Conservation (phyloP, 2,797 vertebrate species). For the Sebastes taczanowskii region DNA sequence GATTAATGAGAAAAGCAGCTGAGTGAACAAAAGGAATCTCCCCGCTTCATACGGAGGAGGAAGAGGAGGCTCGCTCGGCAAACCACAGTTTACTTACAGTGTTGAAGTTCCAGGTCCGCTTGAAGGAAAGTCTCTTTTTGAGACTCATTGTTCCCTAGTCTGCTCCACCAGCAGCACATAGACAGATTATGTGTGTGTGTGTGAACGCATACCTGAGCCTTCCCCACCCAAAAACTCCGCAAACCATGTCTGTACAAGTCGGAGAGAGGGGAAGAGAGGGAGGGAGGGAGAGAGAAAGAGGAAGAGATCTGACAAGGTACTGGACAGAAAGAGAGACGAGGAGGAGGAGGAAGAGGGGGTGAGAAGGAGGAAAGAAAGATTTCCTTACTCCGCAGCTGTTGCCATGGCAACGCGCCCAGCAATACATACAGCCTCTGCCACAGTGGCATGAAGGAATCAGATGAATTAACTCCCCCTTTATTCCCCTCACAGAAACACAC, state of each 20-base stretch:
- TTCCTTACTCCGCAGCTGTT: slow-evolving; percentile 74
- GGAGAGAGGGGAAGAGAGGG: slow-evolving; percentile 61
- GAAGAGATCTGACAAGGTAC: slow-evolving; percentile 68
- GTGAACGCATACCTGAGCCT: slow-evolving; percentile 80
- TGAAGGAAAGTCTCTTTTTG: slow-evolving; percentile 85
- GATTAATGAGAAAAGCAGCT: slow-evolving; percentile 81
- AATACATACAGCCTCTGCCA: slow-evolving; percentile 72
- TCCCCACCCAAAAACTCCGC: slow-evolving; percentile 78
- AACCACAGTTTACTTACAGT: slow-evolving; percentile 76
- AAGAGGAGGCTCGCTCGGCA: slow-evolving; percentile 40
- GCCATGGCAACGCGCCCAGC: slow-evolving; percentile 59
- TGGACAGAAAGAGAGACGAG: slow-evolving; percentile 40
- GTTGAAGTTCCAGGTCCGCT: slow-evolving; percentile 76
- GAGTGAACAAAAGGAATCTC: slow-evolving; percentile 71
- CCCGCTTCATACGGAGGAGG: slow-evolving; percentile 25
- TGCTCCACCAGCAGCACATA: slow-evolving; percentile 67
- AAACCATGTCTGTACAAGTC: slow-evolving; percentile 88
- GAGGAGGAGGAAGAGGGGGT: background rate
- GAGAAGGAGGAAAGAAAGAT: slow-evolving; percentile 49
- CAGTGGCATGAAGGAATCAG: slow-evolving; percentile 69
- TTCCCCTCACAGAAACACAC: slow-evolving; percentile 21
- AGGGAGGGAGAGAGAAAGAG: slow-evolving; percentile 49
- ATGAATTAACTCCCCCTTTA: slow-evolving; percentile 49
- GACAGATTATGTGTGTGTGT: slow-evolving; percentile 65
- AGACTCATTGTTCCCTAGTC: slow-evolving; percentile 81